These are phyloP conservation scores for Caenorhabditis sp. DNA, from an alignment of 2,888 invertebrate genomes.

Conservation along the genomic window DNA sequence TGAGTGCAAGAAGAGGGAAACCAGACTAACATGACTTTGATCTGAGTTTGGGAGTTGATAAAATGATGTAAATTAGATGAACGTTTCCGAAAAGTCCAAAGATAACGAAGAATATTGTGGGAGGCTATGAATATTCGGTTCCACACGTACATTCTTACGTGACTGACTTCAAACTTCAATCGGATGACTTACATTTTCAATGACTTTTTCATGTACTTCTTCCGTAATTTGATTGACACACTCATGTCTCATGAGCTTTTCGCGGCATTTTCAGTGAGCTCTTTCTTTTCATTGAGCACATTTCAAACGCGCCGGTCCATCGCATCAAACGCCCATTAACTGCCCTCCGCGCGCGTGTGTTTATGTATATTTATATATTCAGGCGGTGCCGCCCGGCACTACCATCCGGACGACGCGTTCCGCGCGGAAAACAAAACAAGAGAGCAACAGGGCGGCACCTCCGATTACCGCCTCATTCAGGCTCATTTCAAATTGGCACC, in stretches of 20 bases:
- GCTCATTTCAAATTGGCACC: neutral
- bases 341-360: neutral
- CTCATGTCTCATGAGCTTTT: too few species aligned
- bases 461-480: constrained; percentile 44
- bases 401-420: constrained; percentile 28
- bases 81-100: constrained; percentile 12
- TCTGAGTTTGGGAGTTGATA: neutral
- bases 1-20: neutral
- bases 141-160: neutral
- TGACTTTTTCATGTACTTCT: too few species aligned
- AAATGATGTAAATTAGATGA: neutral
- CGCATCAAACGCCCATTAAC: constrained; percentile 21
- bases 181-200: too few species aligned
- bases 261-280: too few species aligned
- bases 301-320: neutral
- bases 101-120: constrained; percentile 15
- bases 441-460: constrained; percentile 46
- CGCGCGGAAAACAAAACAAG: constrained; percentile 15
- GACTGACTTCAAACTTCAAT: too few species aligned
- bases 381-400: constrained; percentile 50
- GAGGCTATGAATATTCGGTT: constrained; percentile 2
- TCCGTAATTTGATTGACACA: too few species aligned
- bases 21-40: constrained; percentile 17
- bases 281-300: too few species aligned
- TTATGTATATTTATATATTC: constrained; percentile 51